Percentiles rank a stretch among this genome's conserved stretches.
Conservation (phyloP, 23 tunicate species). For the Halocynthia aurantium region DNA sequence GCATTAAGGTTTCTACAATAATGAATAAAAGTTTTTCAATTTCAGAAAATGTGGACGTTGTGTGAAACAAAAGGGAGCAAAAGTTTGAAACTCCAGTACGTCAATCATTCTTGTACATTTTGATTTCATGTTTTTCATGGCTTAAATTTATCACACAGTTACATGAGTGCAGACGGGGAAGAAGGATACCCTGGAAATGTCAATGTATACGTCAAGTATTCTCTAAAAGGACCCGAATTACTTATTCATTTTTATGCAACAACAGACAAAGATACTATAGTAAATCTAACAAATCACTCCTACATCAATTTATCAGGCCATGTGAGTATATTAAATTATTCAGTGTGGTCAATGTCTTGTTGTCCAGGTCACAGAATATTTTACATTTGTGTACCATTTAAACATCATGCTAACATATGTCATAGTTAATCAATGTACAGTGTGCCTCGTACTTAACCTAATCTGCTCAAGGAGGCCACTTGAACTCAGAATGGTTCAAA, state of each 20-base stretch:
- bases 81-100: slow-evolving; percentile 5
- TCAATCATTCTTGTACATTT: background rate
- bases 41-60: slow-evolving; percentile 5
- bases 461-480: background rate
- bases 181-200: slow-evolving; percentile 80
- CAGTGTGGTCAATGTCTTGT: background rate
- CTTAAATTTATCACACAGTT: slow-evolving; percentile 1
- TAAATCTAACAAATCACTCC: slow-evolving; percentile 75
- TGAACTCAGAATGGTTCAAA: too few relatives aligned
- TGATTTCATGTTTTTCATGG: background rate
- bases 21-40: background rate
- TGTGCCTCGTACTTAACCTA: background rate
- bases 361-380: background rate
- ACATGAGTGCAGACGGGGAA: slow-evolving; percentile 59
- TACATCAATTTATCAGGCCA: slow-evolving; percentile 92
- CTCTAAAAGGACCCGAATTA: slow-evolving; percentile 33
- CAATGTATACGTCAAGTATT: slow-evolving; percentile 38
- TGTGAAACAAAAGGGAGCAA: background rate
- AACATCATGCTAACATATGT: background rate
- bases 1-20: too few relatives aligned
- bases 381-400: background rate
- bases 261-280: slow-evolving; percentile 41
- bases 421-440: background rate
- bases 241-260: slow-evolving; percentile 40
- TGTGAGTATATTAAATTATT: slow-evolving; percentile 29